Evolutionary conservation across 64 coral and sea anemone genomes (phyloP), one percentile per base, ranked within the genome.

Genomic region (Orbicella faveolata): DNA sequence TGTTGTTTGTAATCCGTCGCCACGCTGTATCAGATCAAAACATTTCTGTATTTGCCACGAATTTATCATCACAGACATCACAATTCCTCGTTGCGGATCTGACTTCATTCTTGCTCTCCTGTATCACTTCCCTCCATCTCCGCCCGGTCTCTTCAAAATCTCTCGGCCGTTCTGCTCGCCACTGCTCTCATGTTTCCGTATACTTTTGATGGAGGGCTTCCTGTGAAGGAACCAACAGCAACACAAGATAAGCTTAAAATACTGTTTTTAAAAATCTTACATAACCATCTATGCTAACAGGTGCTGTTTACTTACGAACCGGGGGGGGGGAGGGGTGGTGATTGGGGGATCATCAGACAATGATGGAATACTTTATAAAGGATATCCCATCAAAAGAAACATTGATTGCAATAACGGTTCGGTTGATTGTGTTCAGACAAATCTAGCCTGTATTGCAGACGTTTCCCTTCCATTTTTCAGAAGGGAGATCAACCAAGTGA

Each of bases 161-260:
- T 88, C 77, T 96, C 95, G 14, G 96, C 88, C 37, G 93, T 79
- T 86, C 96, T 93, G 70, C 93, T 98, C 73, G 96, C 96, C 17
- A 98, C 96, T 21, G 96, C 91, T 88, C 96, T 90, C 96, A 98
- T 95, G 44, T 98, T 95, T 5, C 96, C 96, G 73, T 98, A 98
- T 21, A 98, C 96, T 14, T 98, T 98, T 36, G 96, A 98, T n/a
- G 96, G 96, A 9, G 96, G 96, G 17, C 96, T 98, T 34, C 96
- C 96, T 98, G 62, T 90, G 74, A 25, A 73, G 34, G 16, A 75
- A n/a, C 70, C 52, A 30, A 62, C 34, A 52, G 25, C 18, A 63
- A 52, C 35, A 20, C 18, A 73, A 54, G 77, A 8, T 14, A 37
- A 63, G 13, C 57, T 33, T 57, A 61, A 76, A 61, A 23, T 88